Percentiles rank a stretch among this genome's conserved stretches.
Evolutionary conservation across 2,797 vertebrate species (phyloP).

Genomic region (Tenualosa thibaudeaui): DNA sequence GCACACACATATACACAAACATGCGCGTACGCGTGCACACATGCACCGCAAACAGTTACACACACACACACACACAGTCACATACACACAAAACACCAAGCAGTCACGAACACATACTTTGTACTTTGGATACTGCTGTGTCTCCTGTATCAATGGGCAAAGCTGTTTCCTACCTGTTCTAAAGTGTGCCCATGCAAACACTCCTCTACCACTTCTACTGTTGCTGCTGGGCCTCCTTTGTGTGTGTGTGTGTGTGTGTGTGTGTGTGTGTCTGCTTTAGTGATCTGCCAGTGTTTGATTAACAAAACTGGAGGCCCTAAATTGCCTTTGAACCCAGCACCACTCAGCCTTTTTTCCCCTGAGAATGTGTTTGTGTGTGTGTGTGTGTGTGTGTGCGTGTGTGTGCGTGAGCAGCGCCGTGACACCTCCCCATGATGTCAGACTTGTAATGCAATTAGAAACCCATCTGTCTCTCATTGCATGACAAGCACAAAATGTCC

Average conservation of each 20-base stretch:
- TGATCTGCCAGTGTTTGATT: constrained; percentile 60
- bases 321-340: constrained; percentile 68
- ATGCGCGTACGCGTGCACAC: not conserved
- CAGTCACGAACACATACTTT: too few relatives aligned
- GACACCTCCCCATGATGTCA: constrained; percentile 81
- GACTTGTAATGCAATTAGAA: constrained; percentile 97
- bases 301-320: constrained; percentile 67
- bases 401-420: constrained; percentile 70
- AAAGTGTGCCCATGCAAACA: not conserved
- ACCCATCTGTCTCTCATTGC: constrained; percentile 98
- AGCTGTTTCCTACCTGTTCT: not conserved
- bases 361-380: constrained; percentile 82
- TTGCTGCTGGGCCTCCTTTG: not conserved
- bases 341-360: constrained; percentile 74
- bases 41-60: not conserved
- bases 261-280: constrained; percentile 53
- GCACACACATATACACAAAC: not conserved
- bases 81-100: not conserved
- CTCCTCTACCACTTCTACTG: not conserved
- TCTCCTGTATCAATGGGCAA: not conserved
- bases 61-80: not conserved
- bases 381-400: constrained; percentile 13
- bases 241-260: constrained; percentile 45
- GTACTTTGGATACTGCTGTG: not conserved
- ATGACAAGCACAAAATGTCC: constrained; percentile 99